Percentiles rank a stretch among this genome's conserved stretches.
Conservation (phyloP, 2,888 invertebrate species). For the Ommatoiulus sabulosus region DNA sequence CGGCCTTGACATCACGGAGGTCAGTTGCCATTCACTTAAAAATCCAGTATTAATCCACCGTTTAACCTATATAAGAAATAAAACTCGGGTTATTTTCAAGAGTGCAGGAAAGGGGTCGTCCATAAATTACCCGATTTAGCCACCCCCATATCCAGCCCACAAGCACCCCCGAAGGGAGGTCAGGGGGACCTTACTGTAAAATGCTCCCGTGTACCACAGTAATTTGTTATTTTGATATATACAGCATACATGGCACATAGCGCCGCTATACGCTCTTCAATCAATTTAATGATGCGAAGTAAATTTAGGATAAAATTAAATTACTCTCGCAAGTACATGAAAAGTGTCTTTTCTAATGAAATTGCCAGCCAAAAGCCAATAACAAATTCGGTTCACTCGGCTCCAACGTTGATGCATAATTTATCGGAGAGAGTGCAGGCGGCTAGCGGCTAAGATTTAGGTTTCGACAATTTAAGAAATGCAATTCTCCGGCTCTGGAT, state of each 20-base stretch:
- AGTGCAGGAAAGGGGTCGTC: background rate
- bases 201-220: background rate
- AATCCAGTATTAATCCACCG: too few species aligned
- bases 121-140: background rate
- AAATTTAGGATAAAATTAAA: slow-evolving; percentile 32
- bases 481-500: background rate
- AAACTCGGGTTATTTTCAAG: too few species aligned
- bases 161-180: background rate
- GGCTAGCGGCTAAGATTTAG: slow-evolving; percentile 41
- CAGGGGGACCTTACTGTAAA: background rate
- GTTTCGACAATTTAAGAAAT: slow-evolving; percentile 22
- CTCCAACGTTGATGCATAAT: slow-evolving; percentile 44
- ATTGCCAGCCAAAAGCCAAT: slow-evolving; percentile 9
- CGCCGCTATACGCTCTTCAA: background rate
- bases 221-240: slow-evolving; percentile 41
- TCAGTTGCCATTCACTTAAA: too few species aligned
- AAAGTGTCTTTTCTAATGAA: slow-evolving; percentile 41
- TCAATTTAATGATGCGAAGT: slow-evolving; percentile 33
- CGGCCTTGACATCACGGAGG: too few species aligned
- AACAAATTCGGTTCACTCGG: slow-evolving; percentile 4
- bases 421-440: background rate
- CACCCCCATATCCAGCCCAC: background rate
- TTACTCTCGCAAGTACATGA: slow-evolving; percentile 22
- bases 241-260: background rate
- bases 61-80: too few species aligned